Evolutionary conservation across 1,140 invertebrate species (phyloP).

Genomic region (Grapholita molesta): DNA sequence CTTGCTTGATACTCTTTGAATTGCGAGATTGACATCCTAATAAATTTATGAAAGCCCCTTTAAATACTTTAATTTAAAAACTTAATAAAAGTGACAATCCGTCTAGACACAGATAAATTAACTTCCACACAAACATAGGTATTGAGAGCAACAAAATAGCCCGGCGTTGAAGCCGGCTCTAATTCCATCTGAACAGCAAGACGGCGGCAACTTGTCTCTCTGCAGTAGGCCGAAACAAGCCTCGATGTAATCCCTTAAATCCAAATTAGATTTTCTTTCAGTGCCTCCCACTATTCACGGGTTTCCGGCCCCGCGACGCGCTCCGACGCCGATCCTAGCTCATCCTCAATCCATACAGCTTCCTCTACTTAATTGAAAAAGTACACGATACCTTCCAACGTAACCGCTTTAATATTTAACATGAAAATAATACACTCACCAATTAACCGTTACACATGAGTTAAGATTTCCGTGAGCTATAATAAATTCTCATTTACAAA

Average conservation of each 20-base stretch:
- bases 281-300: conserved; percentile 60
- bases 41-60: neutral
- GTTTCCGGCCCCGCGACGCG: conserved; percentile 37
- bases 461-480: neutral
- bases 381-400: neutral
- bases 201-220: conserved; percentile 41
- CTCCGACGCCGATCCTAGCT: conserved; percentile 33
- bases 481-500: conserved; percentile 39
- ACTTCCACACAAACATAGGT: conserved; percentile 16
- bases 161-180: conserved; percentile 40
- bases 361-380: conserved; percentile 54
- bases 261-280: conserved; percentile 76
- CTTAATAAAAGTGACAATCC: neutral
- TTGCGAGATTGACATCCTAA: too few species aligned
- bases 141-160: conserved; percentile 37
- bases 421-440: neutral
- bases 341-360: conserved; percentile 39
- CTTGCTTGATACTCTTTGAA: too few species aligned
- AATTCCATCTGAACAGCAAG: conserved; percentile 58
- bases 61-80: neutral
- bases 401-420: neutral
- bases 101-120: conserved; percentile 3
- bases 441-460: neutral
- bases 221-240: conserved; percentile 68
- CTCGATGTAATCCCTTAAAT: conserved; percentile 71